Base-by-base conservation (phyloP, 2,113 vertebrate genomes). In the Rhizomys pruinosus region DNA sequence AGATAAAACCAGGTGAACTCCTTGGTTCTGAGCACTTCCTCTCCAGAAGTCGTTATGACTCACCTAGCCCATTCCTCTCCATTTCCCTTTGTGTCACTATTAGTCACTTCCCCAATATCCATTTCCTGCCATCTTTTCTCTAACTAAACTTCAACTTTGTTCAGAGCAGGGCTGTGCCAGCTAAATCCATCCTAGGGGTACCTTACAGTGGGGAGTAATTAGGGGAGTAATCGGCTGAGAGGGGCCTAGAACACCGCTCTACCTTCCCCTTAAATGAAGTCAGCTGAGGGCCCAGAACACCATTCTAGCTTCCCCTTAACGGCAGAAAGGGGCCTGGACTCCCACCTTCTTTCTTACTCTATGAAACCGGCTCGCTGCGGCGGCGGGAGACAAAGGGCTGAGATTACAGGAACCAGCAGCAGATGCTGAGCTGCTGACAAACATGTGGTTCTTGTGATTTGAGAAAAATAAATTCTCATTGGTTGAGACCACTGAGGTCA, bases 131-230 rank as follows among this genome's bases (percentile, higher is more conserved):
- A 76, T 57, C 68, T 55, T 85, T 27, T 37, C 74, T 66, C 32
- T 80, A 90, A 87, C 32, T 57, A 72, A 87, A 85, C 81, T 84
- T 77, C 47, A 81, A 19, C 91, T 88, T 59, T 84, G 64, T 78
- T 91, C n/a, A 42, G 44, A 84, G 55, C 37, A 90, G 61, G 42
- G 63, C 57, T 87, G 27, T 55, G 37, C 15, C 78, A 87, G 72
- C 27, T 84, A 91, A 91, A 78, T 34, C 16, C 44, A 63, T 7
- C 47, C 42, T 44, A 16, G 15, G 44, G 23, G 22, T 74, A 32
- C 27, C 34, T 63, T 63, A n/a, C 42, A 57, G 39, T 17, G 20
- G 52, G 52, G 27, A 81, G 19, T 63, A 63, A 76, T 77, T 73
- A 72, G 19, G 25, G 44, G 37, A 84, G 57, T 57, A 59, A n/a